These are phyloP conservation scores for Megalops cyprinoides DNA, from an alignment of 2,797 vertebrate genomes.

Conservation along the genomic window DNA sequence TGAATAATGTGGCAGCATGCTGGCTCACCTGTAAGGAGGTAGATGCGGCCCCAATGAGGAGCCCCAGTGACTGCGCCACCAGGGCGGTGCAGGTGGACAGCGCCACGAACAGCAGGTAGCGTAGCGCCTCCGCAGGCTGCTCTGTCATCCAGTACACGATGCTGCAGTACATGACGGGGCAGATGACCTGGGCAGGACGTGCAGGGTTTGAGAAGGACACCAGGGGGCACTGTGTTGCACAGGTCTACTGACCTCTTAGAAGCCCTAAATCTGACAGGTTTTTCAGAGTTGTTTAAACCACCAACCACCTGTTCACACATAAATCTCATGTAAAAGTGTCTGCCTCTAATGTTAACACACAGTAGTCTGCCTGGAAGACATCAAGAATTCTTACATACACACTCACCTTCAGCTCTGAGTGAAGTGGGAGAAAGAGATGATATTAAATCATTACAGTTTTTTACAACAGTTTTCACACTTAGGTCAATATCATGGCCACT, in stretches of 20 bases:
- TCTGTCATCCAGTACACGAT: conserved; percentile 99
- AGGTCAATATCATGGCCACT: too few species aligned
- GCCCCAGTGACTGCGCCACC: conserved; percentile 93
- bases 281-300: too few species aligned
- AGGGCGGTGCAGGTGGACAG: conserved; percentile 89
- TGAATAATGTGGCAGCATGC: too few species aligned
- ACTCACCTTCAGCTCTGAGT: too few species aligned
- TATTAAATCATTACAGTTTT: neutral
- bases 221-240: neutral
- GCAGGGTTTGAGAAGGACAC: neutral
- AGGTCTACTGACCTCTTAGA: too few species aligned
- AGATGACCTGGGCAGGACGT: conserved; percentile 79
- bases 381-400: too few species aligned
- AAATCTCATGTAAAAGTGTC: too few species aligned
- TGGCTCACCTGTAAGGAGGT: conserved; percentile 95
- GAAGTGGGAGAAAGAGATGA: too few species aligned
- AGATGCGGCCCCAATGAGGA: conserved; percentile 94
- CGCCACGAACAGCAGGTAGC: conserved; percentile 92
- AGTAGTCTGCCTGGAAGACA: too few species aligned
- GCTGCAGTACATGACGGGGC: conserved; percentile 93
- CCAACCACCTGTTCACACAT: too few species aligned
- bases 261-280: too few species aligned
- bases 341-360: neutral
- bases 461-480: too few species aligned
- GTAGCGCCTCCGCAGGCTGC: conserved; percentile 87